Conservation (phyloP, 2,888 invertebrate species). For the Agriopis aurantiaria region DNA sequence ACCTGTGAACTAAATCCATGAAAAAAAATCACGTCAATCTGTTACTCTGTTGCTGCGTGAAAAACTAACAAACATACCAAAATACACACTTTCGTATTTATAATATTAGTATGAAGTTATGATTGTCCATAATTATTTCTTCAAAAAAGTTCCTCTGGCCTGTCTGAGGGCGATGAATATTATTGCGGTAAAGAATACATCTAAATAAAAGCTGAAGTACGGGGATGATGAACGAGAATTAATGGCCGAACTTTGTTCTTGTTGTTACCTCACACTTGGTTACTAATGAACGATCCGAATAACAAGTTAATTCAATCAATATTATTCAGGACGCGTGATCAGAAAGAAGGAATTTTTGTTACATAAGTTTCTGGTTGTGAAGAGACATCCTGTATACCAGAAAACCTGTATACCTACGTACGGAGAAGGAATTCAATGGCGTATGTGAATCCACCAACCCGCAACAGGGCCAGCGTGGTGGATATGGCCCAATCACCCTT, state of each 20-base stretch:
- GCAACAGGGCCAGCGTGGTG: too few relatives aligned
- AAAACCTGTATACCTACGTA: too few relatives aligned
- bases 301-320: slow-evolving; percentile 7
- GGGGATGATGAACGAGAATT: slow-evolving; percentile 29
- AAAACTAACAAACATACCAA: too few relatives aligned
- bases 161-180: slow-evolving; percentile 5
- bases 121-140: neutral
- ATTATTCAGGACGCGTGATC: slow-evolving; percentile 5
- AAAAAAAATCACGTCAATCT: too few relatives aligned
- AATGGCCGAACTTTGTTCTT: slow-evolving; percentile 31
- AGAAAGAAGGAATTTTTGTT: neutral
- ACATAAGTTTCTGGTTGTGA: neutral
- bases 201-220: slow-evolving; percentile 23
- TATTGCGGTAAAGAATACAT: slow-evolving; percentile 15
- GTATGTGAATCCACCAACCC: too few relatives aligned
- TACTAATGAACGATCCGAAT: slow-evolving; percentile 27
- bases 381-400: too few relatives aligned
- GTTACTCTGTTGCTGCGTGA: too few relatives aligned
- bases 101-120: too few relatives aligned
- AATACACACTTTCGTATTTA: too few relatives aligned
- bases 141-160: neutral
- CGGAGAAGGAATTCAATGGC: too few relatives aligned
- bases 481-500: too few relatives aligned
- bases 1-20: too few relatives aligned
- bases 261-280: slow-evolving; percentile 16